Conservation (phyloP, 2,888 invertebrate species). For the Plagiodera versicolora region DNA sequence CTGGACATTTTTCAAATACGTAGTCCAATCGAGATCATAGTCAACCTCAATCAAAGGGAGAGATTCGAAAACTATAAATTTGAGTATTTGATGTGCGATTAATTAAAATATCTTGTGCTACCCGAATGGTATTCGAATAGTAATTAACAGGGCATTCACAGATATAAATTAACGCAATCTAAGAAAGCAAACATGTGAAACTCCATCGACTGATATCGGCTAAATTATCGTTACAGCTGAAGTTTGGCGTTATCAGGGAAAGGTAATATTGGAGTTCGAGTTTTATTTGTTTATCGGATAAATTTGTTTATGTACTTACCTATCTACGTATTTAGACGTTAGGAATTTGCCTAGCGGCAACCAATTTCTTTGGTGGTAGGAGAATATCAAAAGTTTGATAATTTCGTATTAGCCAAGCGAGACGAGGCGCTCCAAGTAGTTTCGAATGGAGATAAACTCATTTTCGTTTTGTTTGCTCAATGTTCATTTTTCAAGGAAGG, state of each 20-base stretch:
- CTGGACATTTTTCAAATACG: too few relatives aligned
- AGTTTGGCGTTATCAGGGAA: neutral
- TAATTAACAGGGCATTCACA: neutral
- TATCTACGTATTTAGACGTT: neutral
- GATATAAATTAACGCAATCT: neutral
- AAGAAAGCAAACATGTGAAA: neutral
- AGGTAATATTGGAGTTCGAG: neutral
- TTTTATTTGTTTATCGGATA: neutral
- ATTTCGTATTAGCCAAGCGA: neutral
- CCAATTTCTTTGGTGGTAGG: neutral
- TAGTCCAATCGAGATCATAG: too few relatives aligned
- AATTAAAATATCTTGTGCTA: too few relatives aligned
- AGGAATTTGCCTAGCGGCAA: neutral
- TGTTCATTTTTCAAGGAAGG: neutral
- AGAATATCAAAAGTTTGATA: neutral
- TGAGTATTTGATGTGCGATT: too few relatives aligned
- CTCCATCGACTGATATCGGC: neutral
- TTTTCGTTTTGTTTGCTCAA: neutral
- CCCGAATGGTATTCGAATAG: neutral
- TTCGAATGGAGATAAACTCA: neutral
- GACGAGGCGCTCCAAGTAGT: neutral
- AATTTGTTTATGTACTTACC: neutral
- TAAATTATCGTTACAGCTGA: neutral
- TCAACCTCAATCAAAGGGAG: too few relatives aligned
- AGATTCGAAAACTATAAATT: too few relatives aligned